A percentile compares a stretch with the other conserved stretches of the same genome.
phyloP scores from a whole-genome alignment of 2,888 invertebrate genomes.

The Rosalia funebris region DNA sequence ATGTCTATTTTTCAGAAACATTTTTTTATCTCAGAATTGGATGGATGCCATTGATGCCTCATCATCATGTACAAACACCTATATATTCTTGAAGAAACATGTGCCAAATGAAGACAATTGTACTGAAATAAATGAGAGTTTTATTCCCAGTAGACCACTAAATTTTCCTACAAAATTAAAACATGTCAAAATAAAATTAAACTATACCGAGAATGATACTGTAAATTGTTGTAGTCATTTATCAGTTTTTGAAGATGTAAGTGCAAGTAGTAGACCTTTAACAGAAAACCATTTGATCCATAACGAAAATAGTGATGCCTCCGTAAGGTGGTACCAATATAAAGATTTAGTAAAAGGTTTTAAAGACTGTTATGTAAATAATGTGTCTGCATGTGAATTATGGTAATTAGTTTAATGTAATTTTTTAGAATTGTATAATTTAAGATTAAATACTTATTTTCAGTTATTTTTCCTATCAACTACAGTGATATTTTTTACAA shows the following conservation, averaged over 20 bases:
- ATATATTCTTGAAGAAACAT: constrained; percentile 47
- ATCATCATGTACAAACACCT: constrained; percentile 51
- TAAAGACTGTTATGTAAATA: constrained; percentile 69
- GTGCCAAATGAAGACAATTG: constrained; percentile 1
- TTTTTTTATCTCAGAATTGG: constrained; percentile 54
- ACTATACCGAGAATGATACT: constrained; percentile 41
- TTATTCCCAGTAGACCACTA: constrained; percentile 56
- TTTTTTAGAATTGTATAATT: too few relatives aligned
- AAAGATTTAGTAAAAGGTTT: constrained; percentile 69
- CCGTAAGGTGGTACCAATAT: constrained; percentile 67
- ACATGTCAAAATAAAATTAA: constrained; percentile 52
- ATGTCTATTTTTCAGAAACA: constrained; percentile 45
- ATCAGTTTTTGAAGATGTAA: constrained; percentile 51
- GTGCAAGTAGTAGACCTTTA: constrained; percentile 9
- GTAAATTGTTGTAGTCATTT: constrained; percentile 56
- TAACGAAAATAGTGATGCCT: constrained; percentile 32
- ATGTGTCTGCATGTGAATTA: constrained; percentile 66
- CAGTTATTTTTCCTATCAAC: too few relatives aligned
- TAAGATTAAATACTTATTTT: too few relatives aligned
- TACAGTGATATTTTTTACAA: too few relatives aligned
- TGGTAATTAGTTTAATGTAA: constrained; percentile 62
- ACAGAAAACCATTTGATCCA: constrained; percentile 3
- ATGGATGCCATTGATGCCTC: constrained; percentile 48
- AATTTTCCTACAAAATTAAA: constrained; percentile 47
- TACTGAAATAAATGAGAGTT: constrained; percentile 45